Conservation (phyloP, 92 coral and sea anemone species). For the Isaurus tuberculatus region DNA sequence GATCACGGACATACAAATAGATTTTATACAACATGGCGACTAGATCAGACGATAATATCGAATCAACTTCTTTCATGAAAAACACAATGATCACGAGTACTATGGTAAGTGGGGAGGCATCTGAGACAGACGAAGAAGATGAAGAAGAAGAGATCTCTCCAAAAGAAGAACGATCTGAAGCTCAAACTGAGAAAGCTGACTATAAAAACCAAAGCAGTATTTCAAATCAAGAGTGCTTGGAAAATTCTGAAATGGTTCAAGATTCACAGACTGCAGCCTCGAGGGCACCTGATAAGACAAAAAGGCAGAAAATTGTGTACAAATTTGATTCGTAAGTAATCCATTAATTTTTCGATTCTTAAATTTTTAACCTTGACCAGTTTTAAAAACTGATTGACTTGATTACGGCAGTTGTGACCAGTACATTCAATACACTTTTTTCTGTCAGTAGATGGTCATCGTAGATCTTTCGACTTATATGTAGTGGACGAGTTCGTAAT, state of each 20-base stretch:
- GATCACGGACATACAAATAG: too few species aligned
- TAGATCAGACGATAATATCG: slow-evolving; percentile 58
- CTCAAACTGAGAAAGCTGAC: background rate
- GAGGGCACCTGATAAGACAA: slow-evolving; percentile 54
- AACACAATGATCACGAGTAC: slow-evolving; percentile 88
- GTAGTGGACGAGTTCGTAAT: too few species aligned
- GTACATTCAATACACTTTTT: too few species aligned
- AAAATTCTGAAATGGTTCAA: slow-evolving; percentile 14
- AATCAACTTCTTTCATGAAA: slow-evolving; percentile 75
- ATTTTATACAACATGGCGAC: slow-evolving; percentile 39
- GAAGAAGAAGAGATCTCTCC: slow-evolving; percentile 56
- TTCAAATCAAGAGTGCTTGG: slow-evolving; percentile 28
- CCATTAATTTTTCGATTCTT: background rate
- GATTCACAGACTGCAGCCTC: slow-evolving; percentile 21
- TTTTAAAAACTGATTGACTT: too few species aligned
- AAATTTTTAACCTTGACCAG: too few species aligned
- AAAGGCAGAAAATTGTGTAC: slow-evolving; percentile 75
- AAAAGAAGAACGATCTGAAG: slow-evolving; percentile 32
- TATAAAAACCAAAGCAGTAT: slow-evolving; percentile 9
- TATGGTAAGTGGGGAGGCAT: slow-evolving; percentile 94
- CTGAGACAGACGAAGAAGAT: slow-evolving; percentile 93
- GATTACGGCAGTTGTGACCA: too few species aligned
- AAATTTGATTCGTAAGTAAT: slow-evolving; percentile 90
- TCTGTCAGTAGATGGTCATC: too few species aligned
- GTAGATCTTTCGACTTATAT: too few species aligned